Conservation (phyloP, 1,140 invertebrate genomes). For the Zaprionus inermis region DNA sequence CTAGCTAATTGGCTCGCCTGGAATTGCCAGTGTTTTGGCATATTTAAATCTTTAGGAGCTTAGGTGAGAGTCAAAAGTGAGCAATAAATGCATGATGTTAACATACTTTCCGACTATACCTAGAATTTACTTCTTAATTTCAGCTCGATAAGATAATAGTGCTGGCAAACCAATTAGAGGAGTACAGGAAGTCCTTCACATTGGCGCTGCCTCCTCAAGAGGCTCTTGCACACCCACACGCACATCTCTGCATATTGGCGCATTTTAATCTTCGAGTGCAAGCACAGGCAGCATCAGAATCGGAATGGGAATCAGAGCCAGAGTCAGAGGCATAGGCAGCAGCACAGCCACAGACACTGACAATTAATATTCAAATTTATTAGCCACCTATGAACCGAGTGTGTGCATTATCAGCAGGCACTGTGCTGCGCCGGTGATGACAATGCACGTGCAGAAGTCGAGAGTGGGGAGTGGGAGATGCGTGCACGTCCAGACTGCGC, state of each 20-base stretch:
- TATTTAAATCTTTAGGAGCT: too few relatives aligned
- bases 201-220: too few relatives aligned
- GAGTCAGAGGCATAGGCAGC: background rate
- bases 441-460: conserved; percentile 13
- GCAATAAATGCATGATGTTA: background rate
- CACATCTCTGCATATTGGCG: conserved; percentile 45
- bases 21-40: background rate
- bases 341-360: conserved; percentile 67
- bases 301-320: conserved; percentile 11
- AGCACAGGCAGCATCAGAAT: conserved; percentile 17
- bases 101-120: background rate
- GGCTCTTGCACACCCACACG: too few relatives aligned
- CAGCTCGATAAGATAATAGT: background rate
- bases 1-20: background rate
- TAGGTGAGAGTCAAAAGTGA: background rate
- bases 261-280: conserved; percentile 70
- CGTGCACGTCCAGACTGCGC: conserved; percentile 20
- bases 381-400: conserved; percentile 83
- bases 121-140: background rate
- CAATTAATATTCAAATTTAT: conserved; percentile 84
- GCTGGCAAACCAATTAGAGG: conserved; percentile 39
- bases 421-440: conserved; percentile 27
- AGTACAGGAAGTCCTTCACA: background rate
- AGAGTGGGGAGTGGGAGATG: background rate
- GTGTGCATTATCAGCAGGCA: conserved; percentile 83